Conservation (phyloP, 1,140 invertebrate genomes). For the Aradophagus sp. region DNA sequence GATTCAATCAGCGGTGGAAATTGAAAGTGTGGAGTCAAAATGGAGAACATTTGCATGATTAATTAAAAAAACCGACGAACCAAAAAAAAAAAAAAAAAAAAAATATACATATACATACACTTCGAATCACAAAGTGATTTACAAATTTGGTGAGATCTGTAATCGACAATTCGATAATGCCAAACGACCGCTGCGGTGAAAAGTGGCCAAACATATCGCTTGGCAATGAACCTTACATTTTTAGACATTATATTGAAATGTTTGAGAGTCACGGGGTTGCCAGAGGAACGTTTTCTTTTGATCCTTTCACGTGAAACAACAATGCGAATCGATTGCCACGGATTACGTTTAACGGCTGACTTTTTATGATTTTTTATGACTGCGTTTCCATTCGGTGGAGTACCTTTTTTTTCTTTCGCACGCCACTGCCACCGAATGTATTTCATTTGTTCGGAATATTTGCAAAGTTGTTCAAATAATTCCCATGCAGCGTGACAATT, state of each 20-base stretch:
- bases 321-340: constrained; percentile 24
- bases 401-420: background rate
- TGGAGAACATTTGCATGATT: too few species aligned
- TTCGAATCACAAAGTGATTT: too few species aligned
- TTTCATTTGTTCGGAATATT: constrained; percentile 53
- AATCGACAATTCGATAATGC: too few species aligned
- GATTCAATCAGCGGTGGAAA: too few species aligned
- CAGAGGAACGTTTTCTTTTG: constrained; percentile 26
- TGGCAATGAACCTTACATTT: constrained; percentile 18
- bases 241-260: constrained; percentile 14
- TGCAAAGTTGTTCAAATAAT: constrained; percentile 52
- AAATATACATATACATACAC: too few species aligned
- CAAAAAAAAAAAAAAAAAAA: too few species aligned
- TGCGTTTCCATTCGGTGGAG: constrained; percentile 34
- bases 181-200: constrained; percentile 5
- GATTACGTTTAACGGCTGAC: constrained; percentile 36
- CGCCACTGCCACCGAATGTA: constrained; percentile 10
- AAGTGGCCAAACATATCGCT: constrained; percentile 4
- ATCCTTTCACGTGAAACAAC: constrained; percentile 34
- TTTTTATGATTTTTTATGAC: constrained; percentile 30
- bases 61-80: too few species aligned
- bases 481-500: constrained; percentile 24
- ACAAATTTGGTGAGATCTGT: too few species aligned
- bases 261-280: constrained; percentile 15
- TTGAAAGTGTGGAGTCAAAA: too few species aligned